Evolutionary conservation across 2,888 invertebrate genomes (phyloP).

Genomic region (Hemaris fuciformis): DNA sequence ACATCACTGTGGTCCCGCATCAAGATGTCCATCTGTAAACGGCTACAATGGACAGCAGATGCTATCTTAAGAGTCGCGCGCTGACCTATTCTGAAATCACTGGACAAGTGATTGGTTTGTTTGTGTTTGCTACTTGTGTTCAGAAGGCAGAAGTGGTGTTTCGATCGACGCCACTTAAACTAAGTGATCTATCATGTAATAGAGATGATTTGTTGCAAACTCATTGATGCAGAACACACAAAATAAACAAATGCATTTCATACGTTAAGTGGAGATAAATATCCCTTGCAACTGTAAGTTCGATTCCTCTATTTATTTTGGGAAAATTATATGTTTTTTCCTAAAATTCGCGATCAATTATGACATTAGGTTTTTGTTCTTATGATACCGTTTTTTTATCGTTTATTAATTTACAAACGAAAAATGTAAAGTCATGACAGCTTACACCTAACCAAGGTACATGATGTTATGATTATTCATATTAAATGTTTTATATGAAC

Average conservation of each 20-base stretch:
- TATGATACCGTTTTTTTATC: no score
- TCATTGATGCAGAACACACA: neutral
- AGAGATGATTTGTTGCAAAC: neutral
- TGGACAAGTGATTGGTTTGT: constrained; percentile 25
- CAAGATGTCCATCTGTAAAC: constrained; percentile 31
- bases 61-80: constrained; percentile 41
- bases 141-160: constrained; percentile 32
- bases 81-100: constrained; percentile 49
- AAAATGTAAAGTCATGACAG: no score
- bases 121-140: constrained; percentile 21
- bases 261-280: neutral
- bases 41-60: constrained; percentile 38
- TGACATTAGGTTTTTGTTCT: no score
- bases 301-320: no score
- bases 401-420: no score
- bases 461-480: neutral
- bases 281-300: neutral
- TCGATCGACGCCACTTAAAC: neutral
- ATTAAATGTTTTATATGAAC: constrained; percentile 17
- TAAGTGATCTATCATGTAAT: neutral
- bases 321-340: no score
- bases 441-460: no score
- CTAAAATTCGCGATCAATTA: no score
- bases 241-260: neutral
- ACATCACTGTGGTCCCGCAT: constrained; percentile 41